A percentile compares a stretch with the other conserved stretches of the same genome.
phyloP scores from a whole-genome alignment of 2,797 vertebrate genomes.

The Austrolebias charrua region DNA sequence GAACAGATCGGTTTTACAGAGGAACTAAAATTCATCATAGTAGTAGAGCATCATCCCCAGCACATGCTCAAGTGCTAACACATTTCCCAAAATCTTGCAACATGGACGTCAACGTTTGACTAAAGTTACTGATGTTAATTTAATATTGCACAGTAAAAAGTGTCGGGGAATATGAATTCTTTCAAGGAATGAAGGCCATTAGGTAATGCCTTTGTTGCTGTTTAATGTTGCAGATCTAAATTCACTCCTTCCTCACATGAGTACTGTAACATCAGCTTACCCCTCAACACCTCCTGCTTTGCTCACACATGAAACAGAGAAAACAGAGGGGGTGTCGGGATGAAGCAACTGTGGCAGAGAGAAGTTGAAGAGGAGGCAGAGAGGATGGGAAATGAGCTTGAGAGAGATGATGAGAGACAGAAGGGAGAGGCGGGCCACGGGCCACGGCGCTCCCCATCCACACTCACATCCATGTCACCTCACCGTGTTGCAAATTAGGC shows the following conservation, averaged over 20 bases:
- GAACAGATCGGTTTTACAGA: too few relatives aligned
- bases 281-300: slow-evolving; percentile 20
- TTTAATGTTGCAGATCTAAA: slow-evolving; percentile 4
- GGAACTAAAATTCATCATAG: too few relatives aligned
- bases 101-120: too few relatives aligned
- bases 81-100: too few relatives aligned
- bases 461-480: slow-evolving; percentile 68
- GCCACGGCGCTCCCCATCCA: slow-evolving; percentile 53
- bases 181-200: too few relatives aligned
- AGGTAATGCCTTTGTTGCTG: neutral
- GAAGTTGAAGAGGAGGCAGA: slow-evolving; percentile 47
- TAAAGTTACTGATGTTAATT: too few relatives aligned
- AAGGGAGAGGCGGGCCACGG: slow-evolving; percentile 51
- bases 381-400: slow-evolving; percentile 45
- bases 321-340: neutral
- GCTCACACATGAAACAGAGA: slow-evolving; percentile 18
- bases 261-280: slow-evolving; percentile 8
- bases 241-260: slow-evolving; percentile 17
- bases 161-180: too few relatives aligned
- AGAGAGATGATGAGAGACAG: slow-evolving; percentile 65
- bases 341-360: slow-evolving; percentile 13
- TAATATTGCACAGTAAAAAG: too few relatives aligned
- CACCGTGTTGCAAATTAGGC: slow-evolving; percentile 68
- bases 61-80: too few relatives aligned
- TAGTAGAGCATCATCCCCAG: too few relatives aligned